phyloP scores from a whole-genome alignment of 2,113 vertebrate genomes.

The Monarcha castaneiventris region DNA sequence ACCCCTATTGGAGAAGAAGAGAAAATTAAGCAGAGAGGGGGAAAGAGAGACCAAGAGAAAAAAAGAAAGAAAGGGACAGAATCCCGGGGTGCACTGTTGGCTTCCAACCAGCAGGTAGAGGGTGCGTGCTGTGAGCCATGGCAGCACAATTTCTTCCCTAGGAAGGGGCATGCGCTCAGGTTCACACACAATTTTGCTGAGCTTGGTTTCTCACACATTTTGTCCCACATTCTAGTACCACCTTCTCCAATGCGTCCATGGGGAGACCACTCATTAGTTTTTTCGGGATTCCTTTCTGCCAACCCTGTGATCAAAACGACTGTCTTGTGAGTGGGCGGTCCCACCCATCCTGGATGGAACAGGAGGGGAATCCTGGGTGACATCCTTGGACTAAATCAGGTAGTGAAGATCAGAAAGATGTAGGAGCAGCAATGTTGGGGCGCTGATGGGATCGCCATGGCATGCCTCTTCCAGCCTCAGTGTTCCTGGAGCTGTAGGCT shows the following conservation, averaged over 20 bases:
- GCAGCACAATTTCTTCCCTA: not conserved
- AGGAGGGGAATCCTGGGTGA: not conserved
- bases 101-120: not conserved
- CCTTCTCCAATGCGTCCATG: rapidly evolving
- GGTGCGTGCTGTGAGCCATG: rapidly evolving
- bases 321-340: not conserved
- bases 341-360: not conserved
- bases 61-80: not conserved
- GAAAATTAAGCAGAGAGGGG: not conserved
- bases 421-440: not conserved
- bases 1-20: not conserved
- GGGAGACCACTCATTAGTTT: not conserved
- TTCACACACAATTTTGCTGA: not conserved
- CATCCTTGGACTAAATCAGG: not conserved
- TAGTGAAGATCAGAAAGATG: not conserved
- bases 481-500: not conserved
- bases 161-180: rapidly evolving
- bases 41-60: not conserved
- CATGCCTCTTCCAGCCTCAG: not conserved
- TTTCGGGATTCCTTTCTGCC: not conserved
- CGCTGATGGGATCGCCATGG: rapidly evolving
- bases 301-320: rapidly evolving
- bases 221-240: not conserved
- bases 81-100: rapidly evolving
- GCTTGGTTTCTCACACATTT: not conserved